A percentile compares a stretch with the other conserved stretches of the same genome.
These are phyloP conservation scores for Seira musarum DNA, from an alignment of 2,888 invertebrate genomes.

Conservation along the genomic window DNA sequence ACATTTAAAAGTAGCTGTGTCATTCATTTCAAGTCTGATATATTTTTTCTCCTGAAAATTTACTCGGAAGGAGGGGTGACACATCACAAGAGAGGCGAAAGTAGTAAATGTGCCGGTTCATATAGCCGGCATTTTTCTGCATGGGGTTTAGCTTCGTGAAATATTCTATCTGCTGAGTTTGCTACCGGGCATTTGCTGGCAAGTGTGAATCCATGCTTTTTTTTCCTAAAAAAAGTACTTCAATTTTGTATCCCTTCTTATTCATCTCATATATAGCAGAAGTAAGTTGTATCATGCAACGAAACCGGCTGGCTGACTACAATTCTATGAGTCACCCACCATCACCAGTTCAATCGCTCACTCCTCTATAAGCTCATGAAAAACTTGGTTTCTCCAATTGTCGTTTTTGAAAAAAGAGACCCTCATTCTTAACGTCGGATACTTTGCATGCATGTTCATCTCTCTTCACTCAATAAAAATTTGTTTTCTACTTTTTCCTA, in stretches of 20 bases:
- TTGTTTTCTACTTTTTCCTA: constrained; percentile 38
- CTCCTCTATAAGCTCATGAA: neutral
- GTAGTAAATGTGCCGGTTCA: neutral
- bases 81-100: neutral
- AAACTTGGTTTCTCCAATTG: neutral
- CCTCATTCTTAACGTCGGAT: constrained; percentile 6
- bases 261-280: too few species aligned
- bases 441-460: neutral
- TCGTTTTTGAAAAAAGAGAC: neutral
- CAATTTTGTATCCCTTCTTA: too few species aligned
- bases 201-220: neutral
- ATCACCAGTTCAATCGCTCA: constrained; percentile 7
- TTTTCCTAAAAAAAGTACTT: too few species aligned
- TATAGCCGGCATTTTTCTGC: neutral
- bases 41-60: neutral
- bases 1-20: neutral
- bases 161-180: neutral
- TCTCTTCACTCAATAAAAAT: constrained; percentile 30
- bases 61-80: neutral
- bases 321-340: neutral
- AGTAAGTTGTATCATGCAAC: too few species aligned
- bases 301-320: too few species aligned
- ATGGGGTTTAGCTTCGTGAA: too few species aligned
- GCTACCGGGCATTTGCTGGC: neutral
- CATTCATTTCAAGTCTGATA: neutral